These are phyloP conservation scores for Pachyramphus minor DNA, from an alignment of 2,113 vertebrate genomes.

Conservation along the genomic window DNA sequence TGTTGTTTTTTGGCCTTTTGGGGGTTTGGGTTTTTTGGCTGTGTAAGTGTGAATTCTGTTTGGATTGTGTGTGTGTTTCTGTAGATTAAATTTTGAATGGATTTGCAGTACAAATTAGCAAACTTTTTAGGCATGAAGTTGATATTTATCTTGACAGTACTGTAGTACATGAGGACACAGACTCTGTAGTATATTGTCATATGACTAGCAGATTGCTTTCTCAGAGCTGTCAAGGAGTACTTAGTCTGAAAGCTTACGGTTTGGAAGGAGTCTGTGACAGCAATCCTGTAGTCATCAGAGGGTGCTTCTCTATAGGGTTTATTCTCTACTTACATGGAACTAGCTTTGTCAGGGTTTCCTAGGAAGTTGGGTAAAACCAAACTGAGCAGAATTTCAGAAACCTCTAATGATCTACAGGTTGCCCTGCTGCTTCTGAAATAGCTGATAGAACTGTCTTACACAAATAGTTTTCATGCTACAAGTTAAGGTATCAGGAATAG, in stretches of 20 bases:
- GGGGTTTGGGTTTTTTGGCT: rapidly evolving
- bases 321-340: background rate
- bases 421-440: background rate
- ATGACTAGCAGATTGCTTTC: background rate
- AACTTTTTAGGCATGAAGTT: background rate
- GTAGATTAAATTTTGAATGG: background rate
- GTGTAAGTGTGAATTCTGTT: background rate
- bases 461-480: background rate
- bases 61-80: background rate
- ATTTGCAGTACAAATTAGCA: background rate
- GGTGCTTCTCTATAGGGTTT: background rate
- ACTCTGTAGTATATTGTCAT: background rate
- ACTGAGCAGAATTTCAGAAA: background rate
- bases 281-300: background rate
- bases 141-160: background rate
- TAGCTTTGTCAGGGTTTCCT: background rate
- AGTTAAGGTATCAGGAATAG: background rate
- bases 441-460: background rate
- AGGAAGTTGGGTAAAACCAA: background rate
- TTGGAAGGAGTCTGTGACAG: background rate
- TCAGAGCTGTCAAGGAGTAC: background rate
- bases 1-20: background rate
- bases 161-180: background rate
- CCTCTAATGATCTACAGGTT: background rate
- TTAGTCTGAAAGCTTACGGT: background rate